A percentile compares a stretch with the other conserved stretches of the same genome.
These are phyloP conservation scores for Montipora capricornis DNA, from an alignment of 64 coral and sea anemone genomes.

Conservation along the genomic window DNA sequence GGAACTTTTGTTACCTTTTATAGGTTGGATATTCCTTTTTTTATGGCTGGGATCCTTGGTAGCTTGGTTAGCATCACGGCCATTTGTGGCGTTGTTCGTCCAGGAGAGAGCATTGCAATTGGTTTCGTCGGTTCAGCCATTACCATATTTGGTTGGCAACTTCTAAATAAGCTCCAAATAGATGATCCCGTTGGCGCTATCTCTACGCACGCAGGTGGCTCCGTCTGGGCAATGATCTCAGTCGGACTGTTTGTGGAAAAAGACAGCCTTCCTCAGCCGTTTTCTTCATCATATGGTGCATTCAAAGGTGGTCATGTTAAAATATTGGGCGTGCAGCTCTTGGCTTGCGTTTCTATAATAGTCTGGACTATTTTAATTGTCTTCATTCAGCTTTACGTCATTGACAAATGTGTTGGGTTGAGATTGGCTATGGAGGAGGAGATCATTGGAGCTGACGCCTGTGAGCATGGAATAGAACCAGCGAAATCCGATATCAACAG, in stretches of 20 bases:
- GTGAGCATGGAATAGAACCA: conserved; percentile 53
- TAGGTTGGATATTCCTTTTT: conserved; percentile 85
- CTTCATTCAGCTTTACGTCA: conserved; percentile 53
- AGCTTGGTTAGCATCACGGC: conserved; percentile 95
- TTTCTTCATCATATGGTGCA: conserved; percentile 82
- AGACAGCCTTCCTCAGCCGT: conserved; percentile 66
- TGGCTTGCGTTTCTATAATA: conserved; percentile 66
- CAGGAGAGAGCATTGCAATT: conserved; percentile 91
- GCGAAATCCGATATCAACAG: not conserved
- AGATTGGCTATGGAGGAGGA: conserved; percentile 55
- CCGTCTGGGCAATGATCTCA: conserved; percentile 89
- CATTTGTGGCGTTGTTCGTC: conserved; percentile 89
- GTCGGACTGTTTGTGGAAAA: conserved; percentile 92
- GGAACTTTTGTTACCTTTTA: not conserved
- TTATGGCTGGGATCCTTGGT: conserved; percentile 89
- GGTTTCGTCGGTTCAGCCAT: conserved; percentile 82
- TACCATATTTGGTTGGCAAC: conserved; percentile 84
- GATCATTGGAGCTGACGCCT: conserved; percentile 56
- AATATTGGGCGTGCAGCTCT: conserved; percentile 81
- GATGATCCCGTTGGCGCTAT: conserved; percentile 91
- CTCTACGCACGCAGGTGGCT: conserved; percentile 85
- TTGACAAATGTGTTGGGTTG: conserved; percentile 59
- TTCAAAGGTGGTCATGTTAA: conserved; percentile 82
- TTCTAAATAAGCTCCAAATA: conserved; percentile 72
- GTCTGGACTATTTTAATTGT: conserved; percentile 58